Percentiles rank a stretch among this genome's conserved stretches.
Evolutionary conservation across 2,888 invertebrate genomes (phyloP).

Genomic region (Ceriagrion tenellum): DNA sequence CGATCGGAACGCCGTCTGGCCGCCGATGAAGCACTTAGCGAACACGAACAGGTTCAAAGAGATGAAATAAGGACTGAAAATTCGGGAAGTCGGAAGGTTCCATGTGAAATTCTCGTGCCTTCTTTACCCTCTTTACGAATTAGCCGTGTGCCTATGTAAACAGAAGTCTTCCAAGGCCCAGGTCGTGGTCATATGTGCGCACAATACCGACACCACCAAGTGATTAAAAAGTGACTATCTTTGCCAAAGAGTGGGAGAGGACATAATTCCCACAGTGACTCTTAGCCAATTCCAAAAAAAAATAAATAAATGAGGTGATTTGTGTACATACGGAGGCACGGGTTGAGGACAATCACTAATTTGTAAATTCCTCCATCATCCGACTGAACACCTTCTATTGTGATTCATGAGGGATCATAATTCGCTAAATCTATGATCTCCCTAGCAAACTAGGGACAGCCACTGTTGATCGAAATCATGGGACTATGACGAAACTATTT

Average conservation of each 20-base stretch:
- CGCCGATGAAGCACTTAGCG: not conserved
- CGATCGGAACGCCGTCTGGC: no score
- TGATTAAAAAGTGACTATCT: slow-evolving; percentile 42
- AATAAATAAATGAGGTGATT: not conserved
- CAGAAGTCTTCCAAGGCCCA: not conserved
- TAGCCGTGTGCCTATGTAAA: not conserved
- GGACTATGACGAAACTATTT: not conserved
- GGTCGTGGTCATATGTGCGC: not conserved
- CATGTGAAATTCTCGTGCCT: no score
- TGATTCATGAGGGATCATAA: not conserved
- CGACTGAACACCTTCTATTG: not conserved
- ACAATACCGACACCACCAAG: not conserved
- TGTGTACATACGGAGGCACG: slow-evolving; percentile 65
- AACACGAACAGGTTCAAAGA: not conserved
- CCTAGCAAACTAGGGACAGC: not conserved
- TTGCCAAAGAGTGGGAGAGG: slow-evolving; percentile 55
- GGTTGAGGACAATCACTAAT: slow-evolving; percentile 30
- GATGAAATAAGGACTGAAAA: no score
- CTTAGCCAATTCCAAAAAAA: slow-evolving; percentile 58
- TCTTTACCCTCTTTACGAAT: no score
- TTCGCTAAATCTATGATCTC: not conserved
- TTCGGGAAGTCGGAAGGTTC: no score
- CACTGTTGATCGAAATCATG: not conserved
- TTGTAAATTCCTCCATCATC: not conserved
- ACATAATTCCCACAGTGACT: not conserved